Base-by-base conservation (phyloP, 2,797 vertebrate species). In the Coluber constrictor region DNA sequence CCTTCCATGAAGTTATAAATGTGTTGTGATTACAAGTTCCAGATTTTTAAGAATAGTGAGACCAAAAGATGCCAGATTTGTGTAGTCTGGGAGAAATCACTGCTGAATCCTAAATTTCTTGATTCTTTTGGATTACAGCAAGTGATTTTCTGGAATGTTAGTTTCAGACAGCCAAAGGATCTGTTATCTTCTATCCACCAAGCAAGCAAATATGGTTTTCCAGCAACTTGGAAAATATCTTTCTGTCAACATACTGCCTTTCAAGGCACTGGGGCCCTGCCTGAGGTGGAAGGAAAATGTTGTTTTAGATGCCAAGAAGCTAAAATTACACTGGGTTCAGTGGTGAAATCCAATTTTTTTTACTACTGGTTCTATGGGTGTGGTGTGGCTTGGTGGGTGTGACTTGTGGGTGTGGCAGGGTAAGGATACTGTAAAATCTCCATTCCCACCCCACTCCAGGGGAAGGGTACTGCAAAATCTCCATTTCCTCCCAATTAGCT, bases 261-360 rank as follows among this genome's bases (percentile, higher is more conserved):
- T 37, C 79, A 4, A 4, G 74, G 43, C 83, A 23, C 3, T 23
- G 0, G 0, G 13, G 66, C 57, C 29, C 3, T 1, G 0, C 3
- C 66, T 92, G 70, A 23, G 11, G 70, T 8, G n/a, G 87, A 29
- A 61, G 23, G 88, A 63, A 47, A 13, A n/a, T 6, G 66, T 9
- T 9, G 18, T 37, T 57, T 90, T 66, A 3, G 5, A 5, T 43
- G 70, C 32, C 66, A 61, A 51, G 9, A 29, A 79, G 54, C 32
- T 79, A 83, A 15, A 59, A 79, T 43, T 74, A 32, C 90, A 90
- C 66, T 43, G 60, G 43, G 59, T 16, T 43, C 43, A 43, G 43
- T 43, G 43, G 43, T 43, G 43, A 43, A 43, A 43, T 43, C 43
- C 43, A 43, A 43, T 43, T 43, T 43, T 43, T 43, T 43, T 43